phyloP scores from a whole-genome alignment of 2,888 invertebrate genomes.

The Prosapia bicincta region DNA sequence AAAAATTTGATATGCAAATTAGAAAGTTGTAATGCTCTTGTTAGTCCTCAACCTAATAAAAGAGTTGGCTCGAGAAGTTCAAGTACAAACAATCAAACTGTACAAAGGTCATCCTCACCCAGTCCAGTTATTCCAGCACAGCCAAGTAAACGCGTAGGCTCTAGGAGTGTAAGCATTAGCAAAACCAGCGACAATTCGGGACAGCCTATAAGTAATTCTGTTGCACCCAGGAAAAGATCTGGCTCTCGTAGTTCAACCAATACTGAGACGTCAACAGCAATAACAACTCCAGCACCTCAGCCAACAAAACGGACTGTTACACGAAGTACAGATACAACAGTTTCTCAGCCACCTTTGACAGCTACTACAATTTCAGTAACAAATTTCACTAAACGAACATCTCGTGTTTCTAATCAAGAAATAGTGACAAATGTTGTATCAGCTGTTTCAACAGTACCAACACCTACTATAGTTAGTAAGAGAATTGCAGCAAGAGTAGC shows the following conservation, averaged over 20 bases:
- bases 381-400: background rate
- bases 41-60: constrained; percentile 45
- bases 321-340: background rate
- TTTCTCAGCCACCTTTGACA: background rate
- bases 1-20: constrained; percentile 17
- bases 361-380: background rate
- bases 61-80: constrained; percentile 52
- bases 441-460: background rate
- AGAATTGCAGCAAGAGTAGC: constrained; percentile 14
- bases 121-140: constrained; percentile 6
- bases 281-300: background rate
- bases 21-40: constrained; percentile 3
- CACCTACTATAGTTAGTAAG: constrained; percentile 20
- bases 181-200: background rate
- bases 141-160: constrained; percentile 10
- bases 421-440: background rate
- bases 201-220: background rate
- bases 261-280: background rate
- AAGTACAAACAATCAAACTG: constrained; percentile 51
- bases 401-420: background rate
- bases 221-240: constrained; percentile 15
- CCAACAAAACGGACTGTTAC: constrained; percentile 21
- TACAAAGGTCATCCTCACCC: constrained; percentile 10
- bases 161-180: background rate
- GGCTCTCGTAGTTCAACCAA: constrained; percentile 12